Percentiles rank a stretch among this genome's conserved stretches.
phyloP scores from a whole-genome alignment of 2,797 vertebrate species.

The Craterocephalus amniculus region DNA sequence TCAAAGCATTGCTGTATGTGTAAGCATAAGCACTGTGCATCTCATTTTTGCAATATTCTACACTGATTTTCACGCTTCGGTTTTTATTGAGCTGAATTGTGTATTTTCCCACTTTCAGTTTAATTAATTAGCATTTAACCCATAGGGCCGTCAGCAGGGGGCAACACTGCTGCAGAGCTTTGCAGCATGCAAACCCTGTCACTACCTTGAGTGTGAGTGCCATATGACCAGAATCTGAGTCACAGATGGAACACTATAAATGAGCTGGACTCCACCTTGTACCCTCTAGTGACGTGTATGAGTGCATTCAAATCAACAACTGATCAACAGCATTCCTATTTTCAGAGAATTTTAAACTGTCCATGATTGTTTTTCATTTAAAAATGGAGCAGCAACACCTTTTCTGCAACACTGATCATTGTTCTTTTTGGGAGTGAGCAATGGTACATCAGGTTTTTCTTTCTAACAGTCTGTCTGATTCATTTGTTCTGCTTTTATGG shows the following conservation, averaged over 20 bases:
- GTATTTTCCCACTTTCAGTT: not conserved
- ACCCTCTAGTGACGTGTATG: not conserved
- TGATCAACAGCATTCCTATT: not conserved
- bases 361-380: not conserved
- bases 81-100: not conserved
- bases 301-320: not conserved
- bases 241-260: not conserved
- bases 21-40: not conserved
- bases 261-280: not conserved
- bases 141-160: not conserved
- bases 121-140: not conserved
- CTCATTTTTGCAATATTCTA: not conserved
- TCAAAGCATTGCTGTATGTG: not conserved
- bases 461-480: not conserved
- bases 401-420: not conserved
- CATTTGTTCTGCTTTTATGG: not conserved
- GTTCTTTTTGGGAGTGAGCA: not conserved
- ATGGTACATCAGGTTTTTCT: not conserved
- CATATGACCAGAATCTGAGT: not conserved
- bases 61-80: not conserved
- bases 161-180: not conserved
- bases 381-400: not conserved
- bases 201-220: not conserved
- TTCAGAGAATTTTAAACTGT: not conserved
- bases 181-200: not conserved